Conservation (phyloP, 2,797 vertebrate genomes). For the Melanotaenia parkinsoni region DNA sequence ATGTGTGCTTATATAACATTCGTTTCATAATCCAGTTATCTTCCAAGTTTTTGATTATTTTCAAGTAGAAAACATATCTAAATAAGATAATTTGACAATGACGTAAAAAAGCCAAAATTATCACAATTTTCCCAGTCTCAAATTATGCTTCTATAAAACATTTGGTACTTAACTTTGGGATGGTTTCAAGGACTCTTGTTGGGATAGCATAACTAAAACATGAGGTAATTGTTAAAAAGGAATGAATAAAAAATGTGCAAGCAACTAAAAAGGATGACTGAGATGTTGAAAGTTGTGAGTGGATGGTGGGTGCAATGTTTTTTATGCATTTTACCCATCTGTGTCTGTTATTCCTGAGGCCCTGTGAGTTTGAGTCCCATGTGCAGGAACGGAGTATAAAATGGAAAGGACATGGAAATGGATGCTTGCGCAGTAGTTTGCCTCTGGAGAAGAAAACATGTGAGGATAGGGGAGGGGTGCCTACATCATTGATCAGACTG, state of each 20-base stretch:
- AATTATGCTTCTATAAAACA: background rate
- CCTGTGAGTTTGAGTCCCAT: background rate
- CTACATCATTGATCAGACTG: slow-evolving; percentile 69
- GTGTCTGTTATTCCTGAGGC: slow-evolving; percentile 56
- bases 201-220: slow-evolving; percentile 25
- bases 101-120: background rate
- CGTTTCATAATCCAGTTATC: background rate
- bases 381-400: background rate
- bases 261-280: slow-evolving; percentile 8
- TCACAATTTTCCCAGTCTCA: background rate
- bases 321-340: slow-evolving; percentile 47
- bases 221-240: slow-evolving; percentile 25
- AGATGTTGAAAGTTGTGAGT: slow-evolving; percentile 49
- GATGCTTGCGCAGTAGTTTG: slow-evolving; percentile 48
- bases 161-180: background rate
- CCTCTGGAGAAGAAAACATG: slow-evolving; percentile 36
- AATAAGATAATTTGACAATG: background rate
- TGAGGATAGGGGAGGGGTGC: slow-evolving; percentile 2
- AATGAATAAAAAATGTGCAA: slow-evolving; percentile 36
- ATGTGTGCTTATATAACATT: background rate
- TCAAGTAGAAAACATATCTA: background rate
- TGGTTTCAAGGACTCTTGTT: slow-evolving; percentile 13
- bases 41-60: background rate
- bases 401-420: slow-evolving; percentile 53
- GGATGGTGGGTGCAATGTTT: slow-evolving; percentile 28